Percentiles rank a stretch among this genome's conserved stretches.
phyloP scores from a whole-genome alignment of 2,888 invertebrate species.

The Physocephala rufipes region DNA sequence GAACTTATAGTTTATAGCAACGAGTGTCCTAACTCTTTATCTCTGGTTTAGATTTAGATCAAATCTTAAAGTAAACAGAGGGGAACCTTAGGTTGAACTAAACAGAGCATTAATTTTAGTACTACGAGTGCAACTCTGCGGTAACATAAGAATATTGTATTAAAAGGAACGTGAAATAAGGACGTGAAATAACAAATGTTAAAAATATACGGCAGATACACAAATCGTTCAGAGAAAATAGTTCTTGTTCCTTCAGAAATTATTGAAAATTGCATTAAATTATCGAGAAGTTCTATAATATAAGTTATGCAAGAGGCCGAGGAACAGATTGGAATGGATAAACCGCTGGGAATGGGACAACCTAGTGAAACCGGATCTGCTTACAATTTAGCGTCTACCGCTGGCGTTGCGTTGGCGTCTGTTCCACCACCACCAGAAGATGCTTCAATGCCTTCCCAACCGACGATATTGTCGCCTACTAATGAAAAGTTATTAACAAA shows the following conservation, averaged over 20 bases:
- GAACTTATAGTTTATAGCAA: no score
- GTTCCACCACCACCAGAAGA: conserved; percentile 37
- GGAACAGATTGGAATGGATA: conserved; percentile 48
- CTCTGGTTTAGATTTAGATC: no score
- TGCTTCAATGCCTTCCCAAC: conserved; percentile 40
- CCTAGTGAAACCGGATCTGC: conserved; percentile 46
- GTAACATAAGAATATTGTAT: no score
- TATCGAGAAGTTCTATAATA: conserved; percentile 39
- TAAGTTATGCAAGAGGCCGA: conserved; percentile 54
- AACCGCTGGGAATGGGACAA: conserved; percentile 48
- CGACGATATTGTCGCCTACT: conserved; percentile 32
- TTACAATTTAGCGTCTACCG: conserved; percentile 18
- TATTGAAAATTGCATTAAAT: conserved; percentile 20
- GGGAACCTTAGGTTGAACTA: no score
- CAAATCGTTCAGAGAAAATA: conserved; percentile 30
- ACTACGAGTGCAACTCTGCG: no score
- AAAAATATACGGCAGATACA: conserved; percentile 44
- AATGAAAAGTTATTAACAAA: conserved; percentile 25
- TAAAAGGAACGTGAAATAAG: no score
- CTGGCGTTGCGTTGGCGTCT: conserved; percentile 41
- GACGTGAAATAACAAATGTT: conserved; percentile 15
- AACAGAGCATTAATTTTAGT: no score
- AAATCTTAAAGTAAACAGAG: no score
- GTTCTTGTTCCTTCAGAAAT: conserved; percentile 38
- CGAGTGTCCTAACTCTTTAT: no score